A percentile compares a stretch with the other conserved stretches of the same genome.
Evolutionary conservation across 2,797 vertebrate species (phyloP).

Genomic region (Megaceryle alcyon): DNA sequence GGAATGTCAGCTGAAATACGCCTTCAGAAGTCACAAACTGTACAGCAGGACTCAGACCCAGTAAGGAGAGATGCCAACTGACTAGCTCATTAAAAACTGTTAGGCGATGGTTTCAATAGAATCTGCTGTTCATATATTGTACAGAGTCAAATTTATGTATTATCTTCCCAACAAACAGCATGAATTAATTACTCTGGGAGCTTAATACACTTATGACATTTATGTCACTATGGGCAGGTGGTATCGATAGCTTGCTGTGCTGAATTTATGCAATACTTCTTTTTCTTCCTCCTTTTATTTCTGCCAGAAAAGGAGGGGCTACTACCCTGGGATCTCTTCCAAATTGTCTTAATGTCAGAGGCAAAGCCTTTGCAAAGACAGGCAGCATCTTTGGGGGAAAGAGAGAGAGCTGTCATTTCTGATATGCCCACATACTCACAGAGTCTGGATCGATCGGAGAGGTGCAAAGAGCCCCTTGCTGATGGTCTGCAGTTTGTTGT

Average conservation of each 20-base stretch:
- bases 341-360: not conserved
- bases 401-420: not conserved
- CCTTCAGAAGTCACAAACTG: not conserved
- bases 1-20: not conserved
- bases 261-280: not conserved
- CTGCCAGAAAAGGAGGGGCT: not conserved
- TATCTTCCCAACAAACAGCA: not conserved
- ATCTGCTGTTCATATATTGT: not conserved
- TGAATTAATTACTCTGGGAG: not conserved
- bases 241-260: not conserved
- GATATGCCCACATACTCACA: constrained; percentile 83
- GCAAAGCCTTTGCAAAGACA: not conserved
- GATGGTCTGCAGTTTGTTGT: constrained; percentile 98
- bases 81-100: not conserved
- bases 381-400: not conserved
- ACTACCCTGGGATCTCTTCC: not conserved
- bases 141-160: not conserved
- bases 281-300: not conserved
- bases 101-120: not conserved
- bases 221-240: not conserved
- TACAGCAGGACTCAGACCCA: not conserved
- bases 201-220: not conserved
- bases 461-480: constrained; percentile 95
- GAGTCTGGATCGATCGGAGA: constrained; percentile 94
- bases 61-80: not conserved